Evolutionary conservation across 2,113 vertebrate genomes (phyloP).

Genomic region (Chlamydotis undulata): DNA sequence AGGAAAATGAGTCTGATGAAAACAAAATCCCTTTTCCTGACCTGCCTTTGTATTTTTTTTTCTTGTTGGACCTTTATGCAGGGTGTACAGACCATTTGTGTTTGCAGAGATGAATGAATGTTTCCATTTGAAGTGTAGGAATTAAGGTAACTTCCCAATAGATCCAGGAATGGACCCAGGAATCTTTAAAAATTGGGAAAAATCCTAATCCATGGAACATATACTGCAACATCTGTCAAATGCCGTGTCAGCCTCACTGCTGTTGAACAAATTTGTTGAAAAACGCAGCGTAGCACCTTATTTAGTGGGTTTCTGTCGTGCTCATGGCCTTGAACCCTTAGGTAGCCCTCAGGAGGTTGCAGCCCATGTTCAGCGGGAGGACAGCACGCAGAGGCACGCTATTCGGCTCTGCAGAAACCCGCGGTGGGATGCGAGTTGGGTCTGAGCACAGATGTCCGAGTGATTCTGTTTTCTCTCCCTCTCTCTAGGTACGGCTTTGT

Average conservation of each 20-base stretch:
- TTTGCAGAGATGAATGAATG: not conserved
- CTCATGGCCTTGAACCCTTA: not conserved
- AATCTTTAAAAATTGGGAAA: not conserved
- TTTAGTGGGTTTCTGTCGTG: too few relatives aligned
- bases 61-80: not conserved
- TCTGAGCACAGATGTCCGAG: not conserved
- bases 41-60: too few relatives aligned
- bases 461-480: not conserved
- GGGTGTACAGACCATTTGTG: not conserved
- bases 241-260: not conserved
- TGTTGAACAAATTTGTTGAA: too few relatives aligned
- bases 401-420: not conserved
- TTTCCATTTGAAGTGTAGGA: not conserved
- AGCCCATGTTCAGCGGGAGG: accelerated
- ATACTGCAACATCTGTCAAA: not conserved
- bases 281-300: accelerated
- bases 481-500: conserved; percentile 91
- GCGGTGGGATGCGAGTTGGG: accelerated
- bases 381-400: accelerated
- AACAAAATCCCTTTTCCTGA: not conserved
- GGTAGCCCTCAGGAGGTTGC: not conserved
- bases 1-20: not conserved
- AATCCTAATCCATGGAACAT: not conserved
- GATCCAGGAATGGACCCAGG: not conserved
- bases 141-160: not conserved